Evolutionary conservation across 64 coral and sea anemone species (phyloP).

Genomic region (Porites australiensis): DNA sequence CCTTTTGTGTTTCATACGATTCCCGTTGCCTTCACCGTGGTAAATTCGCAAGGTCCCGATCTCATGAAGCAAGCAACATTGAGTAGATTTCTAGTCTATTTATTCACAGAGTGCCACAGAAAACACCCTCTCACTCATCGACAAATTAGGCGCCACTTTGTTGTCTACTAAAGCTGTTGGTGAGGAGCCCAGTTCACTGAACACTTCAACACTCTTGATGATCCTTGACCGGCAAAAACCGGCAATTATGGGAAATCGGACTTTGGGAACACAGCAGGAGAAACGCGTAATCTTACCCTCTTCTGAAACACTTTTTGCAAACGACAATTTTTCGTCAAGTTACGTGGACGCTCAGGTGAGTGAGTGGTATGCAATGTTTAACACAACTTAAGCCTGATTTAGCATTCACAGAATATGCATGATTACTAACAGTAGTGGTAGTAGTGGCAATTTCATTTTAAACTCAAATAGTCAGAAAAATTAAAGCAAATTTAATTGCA

Average conservation of each 20-base stretch:
- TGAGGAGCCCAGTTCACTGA: constrained; percentile 24
- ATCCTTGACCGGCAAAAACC: constrained; percentile 22
- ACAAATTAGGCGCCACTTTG: not conserved
- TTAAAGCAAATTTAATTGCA: too few species aligned
- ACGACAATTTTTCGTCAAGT: not conserved
- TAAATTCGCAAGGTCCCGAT: too few species aligned
- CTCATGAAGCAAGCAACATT: too few species aligned
- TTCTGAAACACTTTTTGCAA: not conserved
- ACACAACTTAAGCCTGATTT: too few species aligned
- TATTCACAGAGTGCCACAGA: not conserved
- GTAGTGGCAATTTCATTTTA: too few species aligned
- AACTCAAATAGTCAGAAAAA: too few species aligned
- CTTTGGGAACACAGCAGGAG: not conserved
- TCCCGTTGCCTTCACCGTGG: too few species aligned
- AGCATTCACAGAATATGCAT: too few species aligned
- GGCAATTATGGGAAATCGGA: not conserved
- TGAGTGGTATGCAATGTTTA: too few species aligned
- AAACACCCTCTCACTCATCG: not conserved
- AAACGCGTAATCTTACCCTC: not conserved
- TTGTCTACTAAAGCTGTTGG: constrained; percentile 17
- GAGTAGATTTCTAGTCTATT: not conserved
- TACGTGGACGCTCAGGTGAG: not conserved
- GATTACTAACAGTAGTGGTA: too few species aligned
- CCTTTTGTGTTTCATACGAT: too few species aligned
- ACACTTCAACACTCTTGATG: not conserved